phyloP scores from a whole-genome alignment of 2,113 vertebrate species.

The Dromiciops gliroides region DNA sequence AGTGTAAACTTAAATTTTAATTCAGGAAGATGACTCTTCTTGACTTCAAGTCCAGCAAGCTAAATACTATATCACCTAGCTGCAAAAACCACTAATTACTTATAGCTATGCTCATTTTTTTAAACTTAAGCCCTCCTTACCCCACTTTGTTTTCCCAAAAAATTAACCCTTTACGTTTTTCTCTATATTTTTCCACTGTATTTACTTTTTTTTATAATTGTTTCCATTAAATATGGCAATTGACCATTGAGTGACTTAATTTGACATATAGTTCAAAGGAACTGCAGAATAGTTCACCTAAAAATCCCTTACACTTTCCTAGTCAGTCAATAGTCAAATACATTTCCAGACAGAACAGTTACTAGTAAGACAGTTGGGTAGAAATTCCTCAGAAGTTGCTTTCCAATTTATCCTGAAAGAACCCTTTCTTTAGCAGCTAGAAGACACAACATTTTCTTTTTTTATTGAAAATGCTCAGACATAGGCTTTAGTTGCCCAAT shows the following conservation, averaged over 20 bases:
- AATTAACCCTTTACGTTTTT: not conserved
- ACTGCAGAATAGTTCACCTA: not conserved
- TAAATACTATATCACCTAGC: not conserved
- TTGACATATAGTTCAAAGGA: not conserved
- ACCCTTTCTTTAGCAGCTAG: not conserved
- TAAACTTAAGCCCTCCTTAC: not conserved
- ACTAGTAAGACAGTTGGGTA: not conserved
- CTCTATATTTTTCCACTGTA: not conserved
- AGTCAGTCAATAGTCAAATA: not conserved
- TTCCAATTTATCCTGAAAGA: not conserved
- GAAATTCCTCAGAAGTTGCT: too few species aligned
- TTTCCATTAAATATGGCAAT: not conserved
- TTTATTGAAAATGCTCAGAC: slow-evolving; percentile 9
- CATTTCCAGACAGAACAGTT: not conserved
- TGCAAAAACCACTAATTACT: not conserved
- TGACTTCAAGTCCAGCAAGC: not conserved
- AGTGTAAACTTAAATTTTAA: not conserved
- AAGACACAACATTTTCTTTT: not conserved
- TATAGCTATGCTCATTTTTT: not conserved
- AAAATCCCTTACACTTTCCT: not conserved
- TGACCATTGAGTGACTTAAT: not conserved
- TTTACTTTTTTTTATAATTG: not conserved
- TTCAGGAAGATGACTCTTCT: not conserved
- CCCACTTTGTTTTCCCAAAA: not conserved
- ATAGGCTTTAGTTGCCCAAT: not conserved